Evolutionary conservation across 1,140 invertebrate genomes (phyloP).

Genomic region (Plodia interpunctella): DNA sequence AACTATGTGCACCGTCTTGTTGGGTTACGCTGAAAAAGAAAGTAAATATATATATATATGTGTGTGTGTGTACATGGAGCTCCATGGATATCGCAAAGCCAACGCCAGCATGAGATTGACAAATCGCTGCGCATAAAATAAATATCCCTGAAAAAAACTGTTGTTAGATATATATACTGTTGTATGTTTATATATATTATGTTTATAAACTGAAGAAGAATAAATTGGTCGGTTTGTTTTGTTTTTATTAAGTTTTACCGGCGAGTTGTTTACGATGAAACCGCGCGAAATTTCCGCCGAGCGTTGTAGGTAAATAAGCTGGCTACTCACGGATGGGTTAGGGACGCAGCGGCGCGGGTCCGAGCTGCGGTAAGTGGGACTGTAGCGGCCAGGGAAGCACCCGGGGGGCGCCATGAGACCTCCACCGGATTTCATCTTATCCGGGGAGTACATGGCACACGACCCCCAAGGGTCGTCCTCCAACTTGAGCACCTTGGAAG

Average conservation of each 20-base stretch:
- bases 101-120: conserved; percentile 29
- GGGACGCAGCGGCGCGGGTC: conserved; percentile 73
- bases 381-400: conserved; percentile 73
- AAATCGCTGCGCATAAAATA: conserved; percentile 38
- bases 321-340: conserved; percentile 71
- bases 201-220: too few relatives aligned
- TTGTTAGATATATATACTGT: too few relatives aligned
- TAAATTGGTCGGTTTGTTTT: neutral
- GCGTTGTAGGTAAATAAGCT: conserved; percentile 14
- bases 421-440: conserved; percentile 75
- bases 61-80: conserved; percentile 21
- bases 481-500: conserved; percentile 77
- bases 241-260: neutral
- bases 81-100: conserved; percentile 38
- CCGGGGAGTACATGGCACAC: conserved; percentile 76
- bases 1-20: neutral
- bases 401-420: conserved; percentile 73
- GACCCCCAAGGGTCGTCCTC: conserved; percentile 77
- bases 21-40: conserved; percentile 4
- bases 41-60: too few relatives aligned
- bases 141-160: conserved; percentile 18
- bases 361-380: conserved; percentile 69
- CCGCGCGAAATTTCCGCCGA: neutral
- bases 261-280: neutral
- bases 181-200: too few relatives aligned